These are phyloP conservation scores for Tipula vernalis DNA, from an alignment of 2,888 invertebrate species.

Conservation along the genomic window DNA sequence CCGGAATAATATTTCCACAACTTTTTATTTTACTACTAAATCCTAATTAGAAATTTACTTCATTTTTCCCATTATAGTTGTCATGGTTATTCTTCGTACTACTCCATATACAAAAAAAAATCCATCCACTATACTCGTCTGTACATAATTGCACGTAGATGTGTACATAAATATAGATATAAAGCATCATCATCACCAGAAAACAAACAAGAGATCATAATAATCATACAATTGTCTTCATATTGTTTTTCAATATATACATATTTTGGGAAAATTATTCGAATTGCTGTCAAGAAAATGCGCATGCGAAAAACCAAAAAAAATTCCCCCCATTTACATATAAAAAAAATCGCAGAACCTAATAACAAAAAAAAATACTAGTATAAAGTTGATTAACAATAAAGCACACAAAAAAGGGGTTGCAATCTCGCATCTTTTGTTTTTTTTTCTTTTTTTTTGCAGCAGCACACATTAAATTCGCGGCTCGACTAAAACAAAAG, in stretches of 20 bases:
- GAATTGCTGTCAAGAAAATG: neutral
- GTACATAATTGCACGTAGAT: too few species aligned
- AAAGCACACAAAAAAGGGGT: neutral
- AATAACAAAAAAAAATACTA: neutral
- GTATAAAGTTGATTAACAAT: neutral
- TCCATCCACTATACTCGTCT: neutral
- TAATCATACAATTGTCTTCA: neutral
- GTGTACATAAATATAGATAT: neutral
- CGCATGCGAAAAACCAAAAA: neutral
- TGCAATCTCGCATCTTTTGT: neutral
- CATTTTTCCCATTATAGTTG: neutral
- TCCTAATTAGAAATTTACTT: neutral
- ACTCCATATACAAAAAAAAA: neutral
- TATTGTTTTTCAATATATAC: neutral
- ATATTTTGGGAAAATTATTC: neutral
- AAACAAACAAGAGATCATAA: neutral
- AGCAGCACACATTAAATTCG: neutral
- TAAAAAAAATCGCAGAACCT: neutral
- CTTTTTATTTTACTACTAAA: neutral
- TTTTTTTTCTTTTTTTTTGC: neutral
- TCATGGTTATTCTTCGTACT: neutral
- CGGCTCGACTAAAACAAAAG: neutral
- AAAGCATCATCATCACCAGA: neutral
- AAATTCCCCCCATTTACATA: neutral
- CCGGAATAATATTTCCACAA: neutral